These are phyloP conservation scores for Drosophila seguyi DNA, from an alignment of 1,140 invertebrate species.

Conservation along the genomic window DNA sequence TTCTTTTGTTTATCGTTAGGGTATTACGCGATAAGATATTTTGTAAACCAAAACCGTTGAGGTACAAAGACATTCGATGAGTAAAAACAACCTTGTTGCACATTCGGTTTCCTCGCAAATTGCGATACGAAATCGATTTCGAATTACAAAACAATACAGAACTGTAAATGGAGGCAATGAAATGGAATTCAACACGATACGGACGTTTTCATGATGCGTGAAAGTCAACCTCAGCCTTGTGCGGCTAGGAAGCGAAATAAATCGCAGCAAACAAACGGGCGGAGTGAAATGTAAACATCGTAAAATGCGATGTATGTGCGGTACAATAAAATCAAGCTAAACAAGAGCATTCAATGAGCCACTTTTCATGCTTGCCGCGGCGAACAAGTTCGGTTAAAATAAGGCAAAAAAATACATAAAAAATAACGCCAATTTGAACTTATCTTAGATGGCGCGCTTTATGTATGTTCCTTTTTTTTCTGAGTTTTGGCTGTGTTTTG, in stretches of 20 bases:
- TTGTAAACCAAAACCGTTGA: constrained; percentile 39
- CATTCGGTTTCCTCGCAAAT: constrained; percentile 34
- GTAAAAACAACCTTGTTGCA: constrained; percentile 52
- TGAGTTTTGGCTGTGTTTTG: constrained; percentile 21
- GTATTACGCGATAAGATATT: constrained; percentile 56
- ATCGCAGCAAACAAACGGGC: constrained; percentile 33
- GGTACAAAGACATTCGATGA: constrained; percentile 18
- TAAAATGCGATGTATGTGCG: constrained; percentile 39
- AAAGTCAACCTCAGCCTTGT: constrained; percentile 67
- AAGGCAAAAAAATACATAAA: constrained; percentile 41
- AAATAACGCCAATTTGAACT: constrained; percentile 53
- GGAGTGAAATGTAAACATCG: constrained; percentile 66
- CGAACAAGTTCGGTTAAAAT: constrained; percentile 25
- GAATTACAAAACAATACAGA: constrained; percentile 66
- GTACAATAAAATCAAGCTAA: constrained; percentile 36
- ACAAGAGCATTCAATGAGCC: constrained; percentile 53
- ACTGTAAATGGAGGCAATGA: constrained; percentile 67
- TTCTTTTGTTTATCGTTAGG: constrained; percentile 6
- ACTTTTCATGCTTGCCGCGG: constrained; percentile 61
- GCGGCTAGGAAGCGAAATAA: constrained; percentile 69
- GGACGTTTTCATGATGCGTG: constrained; percentile 58
- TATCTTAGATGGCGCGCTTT: constrained; percentile 65
- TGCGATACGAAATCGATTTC: constrained; percentile 68
- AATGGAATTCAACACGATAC: constrained; percentile 31
- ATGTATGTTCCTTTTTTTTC: constrained; percentile 18